phyloP scores from a whole-genome alignment of 2,113 vertebrate species.

The Progne subis region DNA sequence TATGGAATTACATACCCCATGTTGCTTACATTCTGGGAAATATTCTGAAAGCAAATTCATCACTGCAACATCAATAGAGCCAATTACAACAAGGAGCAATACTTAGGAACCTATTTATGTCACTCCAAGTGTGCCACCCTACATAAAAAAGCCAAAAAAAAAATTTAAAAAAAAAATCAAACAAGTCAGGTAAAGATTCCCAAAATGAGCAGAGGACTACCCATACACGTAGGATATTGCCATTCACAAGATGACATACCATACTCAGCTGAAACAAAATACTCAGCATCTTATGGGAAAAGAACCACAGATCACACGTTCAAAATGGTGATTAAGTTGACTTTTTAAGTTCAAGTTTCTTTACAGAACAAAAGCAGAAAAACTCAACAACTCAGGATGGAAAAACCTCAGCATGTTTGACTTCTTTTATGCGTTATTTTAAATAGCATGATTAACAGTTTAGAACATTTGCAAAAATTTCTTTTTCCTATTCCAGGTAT shows the following conservation, averaged over 20 bases:
- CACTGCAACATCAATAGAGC: background rate
- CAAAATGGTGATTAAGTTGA: background rate
- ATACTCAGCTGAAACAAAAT: background rate
- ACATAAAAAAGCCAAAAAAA: background rate
- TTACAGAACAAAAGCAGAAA: background rate
- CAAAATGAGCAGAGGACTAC: background rate
- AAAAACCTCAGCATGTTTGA: background rate
- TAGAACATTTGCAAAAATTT: background rate
- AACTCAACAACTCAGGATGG: background rate
- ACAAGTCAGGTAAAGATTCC: background rate
- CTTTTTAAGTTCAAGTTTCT: background rate
- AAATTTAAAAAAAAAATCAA: background rate
- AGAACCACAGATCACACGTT: background rate
- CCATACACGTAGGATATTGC: rapidly evolving
- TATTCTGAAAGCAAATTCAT: background rate
- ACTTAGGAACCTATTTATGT: background rate
- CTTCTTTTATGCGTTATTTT: background rate
- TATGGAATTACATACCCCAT: background rate
- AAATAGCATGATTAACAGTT: background rate
- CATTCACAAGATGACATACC: background rate
- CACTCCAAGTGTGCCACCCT: background rate
- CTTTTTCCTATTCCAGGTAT: background rate
- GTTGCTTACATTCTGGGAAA: background rate
- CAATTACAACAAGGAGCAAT: background rate
- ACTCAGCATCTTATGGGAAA: background rate